Percentiles rank a stretch among this genome's conserved stretches.
phyloP scores from a whole-genome alignment of 2,888 invertebrate genomes.

The Ecdyonurus torrentis region DNA sequence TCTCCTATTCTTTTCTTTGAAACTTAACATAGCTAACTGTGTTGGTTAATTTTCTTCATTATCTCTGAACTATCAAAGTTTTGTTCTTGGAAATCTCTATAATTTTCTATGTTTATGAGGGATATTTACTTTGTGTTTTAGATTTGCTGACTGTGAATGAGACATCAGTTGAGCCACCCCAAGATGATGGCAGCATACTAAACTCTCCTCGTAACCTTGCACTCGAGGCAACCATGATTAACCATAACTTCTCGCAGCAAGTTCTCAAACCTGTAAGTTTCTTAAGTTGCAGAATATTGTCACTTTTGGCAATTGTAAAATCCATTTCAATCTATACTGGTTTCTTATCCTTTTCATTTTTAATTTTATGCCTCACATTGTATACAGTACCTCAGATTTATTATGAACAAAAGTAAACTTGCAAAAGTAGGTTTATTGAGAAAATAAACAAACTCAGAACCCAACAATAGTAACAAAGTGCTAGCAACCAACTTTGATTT shows the following conservation, averaged over 20 bases:
- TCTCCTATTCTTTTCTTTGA: too few relatives aligned
- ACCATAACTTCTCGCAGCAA: constrained; percentile 99
- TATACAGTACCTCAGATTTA: too few relatives aligned
- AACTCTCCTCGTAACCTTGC: constrained; percentile 94
- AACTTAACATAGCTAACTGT: background rate
- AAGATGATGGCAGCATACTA: constrained; percentile 84
- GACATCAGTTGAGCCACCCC: constrained; percentile 94
- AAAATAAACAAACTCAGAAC: too few relatives aligned
- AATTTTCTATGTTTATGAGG: background rate
- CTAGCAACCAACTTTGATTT: too few relatives aligned
- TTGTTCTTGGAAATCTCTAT: background rate
- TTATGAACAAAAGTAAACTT: too few relatives aligned
- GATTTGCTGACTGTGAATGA: constrained; percentile 94
- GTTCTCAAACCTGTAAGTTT: constrained; percentile 42
- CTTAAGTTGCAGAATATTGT: background rate
- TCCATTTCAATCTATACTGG: too few relatives aligned
- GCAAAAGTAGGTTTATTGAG: too few relatives aligned
- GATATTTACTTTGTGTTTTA: constrained; percentile 18
- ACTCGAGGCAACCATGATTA: constrained; percentile 95
- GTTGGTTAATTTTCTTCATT: background rate
- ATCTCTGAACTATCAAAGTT: constrained; percentile 1
- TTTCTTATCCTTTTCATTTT: too few relatives aligned
- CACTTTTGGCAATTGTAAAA: too few relatives aligned
- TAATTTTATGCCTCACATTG: too few relatives aligned
- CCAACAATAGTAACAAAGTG: too few relatives aligned